These are phyloP conservation scores for Oxyscelio sp. DNA, from an alignment of 2,888 invertebrate species.

Conservation along the genomic window DNA sequence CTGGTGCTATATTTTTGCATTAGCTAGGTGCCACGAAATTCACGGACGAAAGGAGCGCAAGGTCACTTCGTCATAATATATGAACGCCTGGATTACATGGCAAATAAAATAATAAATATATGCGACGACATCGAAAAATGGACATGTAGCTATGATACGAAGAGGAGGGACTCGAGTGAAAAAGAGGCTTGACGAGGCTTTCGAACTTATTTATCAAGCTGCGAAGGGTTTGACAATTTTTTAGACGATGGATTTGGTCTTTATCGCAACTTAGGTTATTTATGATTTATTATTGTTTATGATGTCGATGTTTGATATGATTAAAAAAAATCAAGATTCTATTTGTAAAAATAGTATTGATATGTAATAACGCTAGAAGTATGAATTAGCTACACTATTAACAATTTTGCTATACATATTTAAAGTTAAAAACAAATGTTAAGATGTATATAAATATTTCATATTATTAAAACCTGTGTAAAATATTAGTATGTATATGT, in stretches of 20 bases:
- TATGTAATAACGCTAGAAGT: too few relatives aligned
- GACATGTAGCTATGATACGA: background rate
- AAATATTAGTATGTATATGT: too few relatives aligned
- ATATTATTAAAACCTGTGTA: too few relatives aligned
- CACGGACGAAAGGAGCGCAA: conserved; percentile 60
- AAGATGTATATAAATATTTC: too few relatives aligned
- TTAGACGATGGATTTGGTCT: background rate
- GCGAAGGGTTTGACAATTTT: background rate
- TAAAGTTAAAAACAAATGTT: too few relatives aligned
- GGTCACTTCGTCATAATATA: conserved; percentile 55
- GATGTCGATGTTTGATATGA: too few relatives aligned
- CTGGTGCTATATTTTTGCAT: conserved; percentile 47
- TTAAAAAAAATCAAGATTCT: too few relatives aligned
- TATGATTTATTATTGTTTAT: too few relatives aligned
- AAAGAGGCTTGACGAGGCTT: background rate
- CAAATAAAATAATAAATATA: conserved; percentile 50
- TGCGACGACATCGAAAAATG: conserved; percentile 9
- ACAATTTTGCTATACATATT: too few relatives aligned
- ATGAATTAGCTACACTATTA: too few relatives aligned
- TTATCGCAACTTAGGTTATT: too few relatives aligned
- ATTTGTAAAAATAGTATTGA: too few relatives aligned
- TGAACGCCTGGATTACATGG: conserved; percentile 38
- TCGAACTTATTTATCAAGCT: background rate
- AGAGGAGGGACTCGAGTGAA: background rate
- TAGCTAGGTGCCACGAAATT: conserved; percentile 49